Evolutionary conservation across 1,140 invertebrate species (phyloP).

Genomic region (Telenomus remus): DNA sequence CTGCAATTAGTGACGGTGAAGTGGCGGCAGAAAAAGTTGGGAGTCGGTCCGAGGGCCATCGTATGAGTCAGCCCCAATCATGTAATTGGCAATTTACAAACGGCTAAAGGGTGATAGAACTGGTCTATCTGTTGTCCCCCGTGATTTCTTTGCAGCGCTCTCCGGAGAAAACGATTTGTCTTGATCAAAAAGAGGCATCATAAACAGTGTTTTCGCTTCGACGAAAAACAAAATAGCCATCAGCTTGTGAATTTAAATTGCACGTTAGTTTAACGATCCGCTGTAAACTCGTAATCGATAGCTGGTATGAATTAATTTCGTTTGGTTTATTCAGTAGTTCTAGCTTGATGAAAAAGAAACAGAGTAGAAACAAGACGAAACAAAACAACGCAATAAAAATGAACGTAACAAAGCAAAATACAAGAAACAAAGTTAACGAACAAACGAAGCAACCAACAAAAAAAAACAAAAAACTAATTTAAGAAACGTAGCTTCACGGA

Average conservation of each 20-base stretch:
- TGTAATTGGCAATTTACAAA: slow-evolving; percentile 47
- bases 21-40: slow-evolving; percentile 32
- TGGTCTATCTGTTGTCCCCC: not conserved
- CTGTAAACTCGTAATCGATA: slow-evolving; percentile 5
- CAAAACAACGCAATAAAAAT: not conserved
- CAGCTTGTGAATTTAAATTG: slow-evolving; percentile 17
- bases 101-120: slow-evolving; percentile 20
- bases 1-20: slow-evolving; percentile 36
- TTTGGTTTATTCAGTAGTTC: not conserved
- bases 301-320: slow-evolving; percentile 16
- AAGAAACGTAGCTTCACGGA: too few relatives aligned
- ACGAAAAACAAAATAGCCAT: slow-evolving; percentile 16
- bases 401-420: not conserved
- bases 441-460: not conserved
- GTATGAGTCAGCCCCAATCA: slow-evolving; percentile 23
- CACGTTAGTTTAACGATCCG: slow-evolving; percentile 17
- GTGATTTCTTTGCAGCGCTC: slow-evolving; percentile 26
- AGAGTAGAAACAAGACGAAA: not conserved
- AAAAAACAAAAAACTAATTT: not conserved
- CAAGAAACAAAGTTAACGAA: too few relatives aligned
- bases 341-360: not conserved
- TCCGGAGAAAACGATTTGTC: slow-evolving; percentile 30
- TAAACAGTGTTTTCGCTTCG: slow-evolving; percentile 23
- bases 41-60: slow-evolving; percentile 14
- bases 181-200: slow-evolving; percentile 20